Evolutionary conservation across 2,888 invertebrate species (phyloP).

Genomic region (Eueremaeus valkanovi): DNA sequence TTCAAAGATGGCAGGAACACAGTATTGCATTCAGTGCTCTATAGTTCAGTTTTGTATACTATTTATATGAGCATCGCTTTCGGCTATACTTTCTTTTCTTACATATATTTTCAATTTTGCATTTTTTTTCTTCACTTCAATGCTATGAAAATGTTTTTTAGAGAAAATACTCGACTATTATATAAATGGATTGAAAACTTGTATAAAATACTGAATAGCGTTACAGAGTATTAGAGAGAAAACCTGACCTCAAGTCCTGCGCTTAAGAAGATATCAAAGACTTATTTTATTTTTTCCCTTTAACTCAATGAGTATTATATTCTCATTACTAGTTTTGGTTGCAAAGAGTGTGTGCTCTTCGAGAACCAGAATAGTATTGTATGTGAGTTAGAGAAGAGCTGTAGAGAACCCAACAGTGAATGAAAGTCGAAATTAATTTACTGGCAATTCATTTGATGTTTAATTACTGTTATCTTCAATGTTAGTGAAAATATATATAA

Average conservation of each 20-base stretch:
- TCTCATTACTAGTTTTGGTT: conserved; percentile 5
- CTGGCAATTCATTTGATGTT: not conserved
- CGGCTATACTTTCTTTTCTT: not conserved
- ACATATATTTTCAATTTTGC: not conserved
- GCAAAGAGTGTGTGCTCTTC: not conserved
- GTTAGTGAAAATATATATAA: not conserved
- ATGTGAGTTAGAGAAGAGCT: too few relatives aligned
- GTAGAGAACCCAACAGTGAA: too few relatives aligned
- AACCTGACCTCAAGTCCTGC: conserved; percentile 23
- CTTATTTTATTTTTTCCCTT: not conserved
- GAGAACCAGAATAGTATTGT: not conserved
- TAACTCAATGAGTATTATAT: not conserved
- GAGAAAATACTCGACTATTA: too few relatives aligned
- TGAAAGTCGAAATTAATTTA: not conserved
- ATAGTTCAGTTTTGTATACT: too few relatives aligned
- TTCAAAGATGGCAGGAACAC: too few relatives aligned
- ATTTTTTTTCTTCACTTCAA: not conserved
- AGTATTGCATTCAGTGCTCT: too few relatives aligned
- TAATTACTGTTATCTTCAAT: not conserved
- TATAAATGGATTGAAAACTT: not conserved
- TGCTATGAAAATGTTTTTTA: not conserved
- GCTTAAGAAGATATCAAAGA: conserved; percentile 5
- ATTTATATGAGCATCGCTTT: conserved; percentile 1
- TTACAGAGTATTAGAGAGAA: not conserved
- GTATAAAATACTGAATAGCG: not conserved